phyloP scores from a whole-genome alignment of 1,140 invertebrate genomes.

The Oedothorax gibbosus region DNA sequence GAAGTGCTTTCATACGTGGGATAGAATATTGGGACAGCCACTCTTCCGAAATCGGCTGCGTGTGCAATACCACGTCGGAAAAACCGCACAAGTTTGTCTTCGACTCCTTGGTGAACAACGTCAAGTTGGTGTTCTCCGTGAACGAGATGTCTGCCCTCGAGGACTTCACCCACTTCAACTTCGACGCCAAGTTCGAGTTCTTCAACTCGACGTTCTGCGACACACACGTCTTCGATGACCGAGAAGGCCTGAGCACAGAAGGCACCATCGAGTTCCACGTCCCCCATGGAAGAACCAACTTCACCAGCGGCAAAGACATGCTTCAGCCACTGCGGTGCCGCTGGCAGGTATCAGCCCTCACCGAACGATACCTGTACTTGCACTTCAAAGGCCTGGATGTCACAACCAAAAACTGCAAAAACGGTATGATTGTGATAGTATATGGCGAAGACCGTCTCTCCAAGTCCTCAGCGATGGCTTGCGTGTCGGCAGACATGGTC shows the following conservation, averaged over 20 bases:
- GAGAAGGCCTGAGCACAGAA: conserved; percentile 13
- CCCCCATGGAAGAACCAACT: conserved; percentile 45
- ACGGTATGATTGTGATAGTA: conserved; percentile 53
- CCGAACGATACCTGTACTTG: conserved; percentile 61
- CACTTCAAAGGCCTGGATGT: conserved; percentile 55
- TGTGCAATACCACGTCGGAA: conserved; percentile 77
- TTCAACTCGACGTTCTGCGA: conserved; percentile 70
- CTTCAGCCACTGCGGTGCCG: conserved; percentile 57
- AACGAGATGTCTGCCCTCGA: conserved; percentile 84
- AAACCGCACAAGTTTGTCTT: conserved; percentile 28
- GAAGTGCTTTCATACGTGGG: not conserved
- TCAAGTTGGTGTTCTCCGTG: conserved; percentile 79
- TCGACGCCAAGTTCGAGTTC: conserved; percentile 87
- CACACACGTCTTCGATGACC: conserved; percentile 31
- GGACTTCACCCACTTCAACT: conserved; percentile 84
- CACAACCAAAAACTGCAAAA: conserved; percentile 12
- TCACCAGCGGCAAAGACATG: conserved; percentile 49
- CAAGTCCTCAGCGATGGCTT: conserved; percentile 47
- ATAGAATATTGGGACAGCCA: conserved; percentile 52
- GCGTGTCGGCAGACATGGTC: conserved; percentile 16
- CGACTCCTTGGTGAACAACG: conserved; percentile 44
- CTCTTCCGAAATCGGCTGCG: conserved; percentile 76
- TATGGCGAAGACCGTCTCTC: conserved; percentile 30
- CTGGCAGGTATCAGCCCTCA: conserved; percentile 59
- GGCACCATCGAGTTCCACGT: conserved; percentile 49